Evolutionary conservation across 2,888 invertebrate genomes (phyloP).

Genomic region (Ernsta delagoae): DNA sequence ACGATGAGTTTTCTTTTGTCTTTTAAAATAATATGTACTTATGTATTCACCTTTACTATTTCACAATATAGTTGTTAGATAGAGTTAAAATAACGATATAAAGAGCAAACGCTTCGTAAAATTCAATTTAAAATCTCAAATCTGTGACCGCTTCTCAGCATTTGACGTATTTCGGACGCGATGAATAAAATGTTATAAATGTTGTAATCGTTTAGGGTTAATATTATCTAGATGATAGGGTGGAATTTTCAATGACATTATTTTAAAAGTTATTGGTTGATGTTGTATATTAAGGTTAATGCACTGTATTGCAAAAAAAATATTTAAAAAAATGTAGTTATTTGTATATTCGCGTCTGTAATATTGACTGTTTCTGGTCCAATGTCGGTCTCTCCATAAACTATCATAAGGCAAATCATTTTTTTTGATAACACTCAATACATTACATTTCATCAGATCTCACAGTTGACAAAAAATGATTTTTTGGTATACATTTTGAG

Average conservation of each 20-base stretch:
- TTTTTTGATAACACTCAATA: too few relatives aligned
- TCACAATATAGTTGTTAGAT: neutral
- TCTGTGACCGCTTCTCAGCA: slow-evolving; percentile 34
- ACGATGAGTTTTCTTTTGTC: slow-evolving; percentile 11
- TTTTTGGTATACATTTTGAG: slow-evolving; percentile 26
- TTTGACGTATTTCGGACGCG: slow-evolving; percentile 24
- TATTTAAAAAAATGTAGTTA: slow-evolving; percentile 16
- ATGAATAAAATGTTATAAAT: slow-evolving; percentile 10
- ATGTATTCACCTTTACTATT: neutral
- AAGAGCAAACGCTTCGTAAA: slow-evolving; percentile 65
- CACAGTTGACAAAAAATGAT: neutral
- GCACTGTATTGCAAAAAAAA: slow-evolving; percentile 29
- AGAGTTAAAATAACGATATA: slow-evolving; percentile 42
- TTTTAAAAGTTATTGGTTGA: slow-evolving; percentile 12
- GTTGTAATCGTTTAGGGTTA: slow-evolving; percentile 3
- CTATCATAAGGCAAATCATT: too few relatives aligned
- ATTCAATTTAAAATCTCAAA: slow-evolving; percentile 62
- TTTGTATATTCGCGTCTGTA: slow-evolving; percentile 15
- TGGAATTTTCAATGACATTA: slow-evolving; percentile 16
- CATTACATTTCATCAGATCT: neutral
- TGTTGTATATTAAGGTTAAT: slow-evolving; percentile 4
- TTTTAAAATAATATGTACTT: neutral
- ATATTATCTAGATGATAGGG: slow-evolving; percentile 18
- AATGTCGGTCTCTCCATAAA: neutral
- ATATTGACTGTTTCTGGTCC: neutral